These are phyloP conservation scores for Tillus elongatus DNA, from an alignment of 2,888 invertebrate genomes.

Conservation along the genomic window DNA sequence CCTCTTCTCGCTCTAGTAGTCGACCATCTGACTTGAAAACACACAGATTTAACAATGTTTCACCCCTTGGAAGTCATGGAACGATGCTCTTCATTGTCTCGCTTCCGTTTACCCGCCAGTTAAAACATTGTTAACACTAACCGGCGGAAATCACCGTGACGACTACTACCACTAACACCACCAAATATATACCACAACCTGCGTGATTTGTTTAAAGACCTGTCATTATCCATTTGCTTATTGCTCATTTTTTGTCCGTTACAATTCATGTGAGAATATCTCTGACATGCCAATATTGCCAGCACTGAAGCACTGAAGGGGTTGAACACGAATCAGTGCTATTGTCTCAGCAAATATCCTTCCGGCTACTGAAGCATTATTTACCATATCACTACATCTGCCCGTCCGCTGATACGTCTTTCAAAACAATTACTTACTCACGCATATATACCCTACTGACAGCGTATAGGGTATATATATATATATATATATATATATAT, in stretches of 20 bases:
- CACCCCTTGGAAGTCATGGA: constrained; percentile 32
- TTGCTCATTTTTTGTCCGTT: constrained; percentile 21
- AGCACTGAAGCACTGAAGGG: no score
- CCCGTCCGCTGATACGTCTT: no score
- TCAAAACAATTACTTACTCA: no score
- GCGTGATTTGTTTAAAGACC: constrained; percentile 29
- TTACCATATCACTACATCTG: not conserved
- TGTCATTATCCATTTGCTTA: constrained; percentile 21
- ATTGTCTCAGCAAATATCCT: no score
- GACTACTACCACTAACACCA: constrained; percentile 24
- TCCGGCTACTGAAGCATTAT: constrained; percentile 2
- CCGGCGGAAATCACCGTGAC: constrained; percentile 33
- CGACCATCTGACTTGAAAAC: constrained; percentile 22
- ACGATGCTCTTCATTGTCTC: constrained; percentile 32
- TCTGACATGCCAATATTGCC: not conserved
- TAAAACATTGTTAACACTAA: constrained; percentile 33
- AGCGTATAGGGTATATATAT: no score
- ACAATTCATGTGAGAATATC: constrained; percentile 9
- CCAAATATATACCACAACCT: no score
- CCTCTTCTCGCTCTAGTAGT: not conserved
- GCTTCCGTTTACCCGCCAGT: constrained; percentile 37
- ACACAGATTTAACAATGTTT: constrained; percentile 30
- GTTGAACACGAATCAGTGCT: no score
- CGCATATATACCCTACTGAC: no score
- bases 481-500: no score